Percentiles rank a stretch among this genome's conserved stretches.
These are phyloP conservation scores for Eueremaeus valkanovi DNA, from an alignment of 2,888 invertebrate species.

Conservation along the genomic window DNA sequence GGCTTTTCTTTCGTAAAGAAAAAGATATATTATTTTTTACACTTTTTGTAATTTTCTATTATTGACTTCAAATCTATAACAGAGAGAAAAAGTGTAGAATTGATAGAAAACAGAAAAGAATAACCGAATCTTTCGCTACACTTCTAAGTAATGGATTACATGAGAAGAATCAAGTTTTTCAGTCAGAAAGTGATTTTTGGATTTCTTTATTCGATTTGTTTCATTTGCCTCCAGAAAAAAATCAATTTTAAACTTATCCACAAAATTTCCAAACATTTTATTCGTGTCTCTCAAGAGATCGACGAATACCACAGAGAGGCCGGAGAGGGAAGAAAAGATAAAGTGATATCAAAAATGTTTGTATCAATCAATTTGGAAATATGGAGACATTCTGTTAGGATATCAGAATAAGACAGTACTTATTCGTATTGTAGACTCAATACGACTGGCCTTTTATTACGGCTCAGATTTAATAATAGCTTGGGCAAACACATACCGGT, in stretches of 20 bases:
- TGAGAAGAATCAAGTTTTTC: neutral
- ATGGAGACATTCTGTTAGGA: no score
- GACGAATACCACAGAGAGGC: no score
- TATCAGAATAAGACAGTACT: no score
- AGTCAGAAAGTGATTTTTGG: neutral
- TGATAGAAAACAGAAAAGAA: neutral
- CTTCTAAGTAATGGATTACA: conserved; percentile 21
- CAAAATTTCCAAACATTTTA: neutral
- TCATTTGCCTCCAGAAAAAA: conserved; percentile 3
- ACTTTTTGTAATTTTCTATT: neutral
- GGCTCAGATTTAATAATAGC: no score
- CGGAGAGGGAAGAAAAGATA: no score
- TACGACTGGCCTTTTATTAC: no score
- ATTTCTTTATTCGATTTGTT: conserved; percentile 17
- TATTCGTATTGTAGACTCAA: no score
- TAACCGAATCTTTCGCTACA: neutral
- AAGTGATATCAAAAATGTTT: neutral
- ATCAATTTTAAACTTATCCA: conserved; percentile 14
- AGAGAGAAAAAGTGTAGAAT: neutral
- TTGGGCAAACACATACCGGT: no score
- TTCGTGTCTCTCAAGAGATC: neutral
- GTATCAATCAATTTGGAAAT: neutral
- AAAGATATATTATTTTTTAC: neutral
- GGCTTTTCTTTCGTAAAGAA: neutral
- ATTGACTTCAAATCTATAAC: neutral